These are phyloP conservation scores for Hipparchia semele DNA, from an alignment of 2,888 invertebrate genomes.

Conservation along the genomic window DNA sequence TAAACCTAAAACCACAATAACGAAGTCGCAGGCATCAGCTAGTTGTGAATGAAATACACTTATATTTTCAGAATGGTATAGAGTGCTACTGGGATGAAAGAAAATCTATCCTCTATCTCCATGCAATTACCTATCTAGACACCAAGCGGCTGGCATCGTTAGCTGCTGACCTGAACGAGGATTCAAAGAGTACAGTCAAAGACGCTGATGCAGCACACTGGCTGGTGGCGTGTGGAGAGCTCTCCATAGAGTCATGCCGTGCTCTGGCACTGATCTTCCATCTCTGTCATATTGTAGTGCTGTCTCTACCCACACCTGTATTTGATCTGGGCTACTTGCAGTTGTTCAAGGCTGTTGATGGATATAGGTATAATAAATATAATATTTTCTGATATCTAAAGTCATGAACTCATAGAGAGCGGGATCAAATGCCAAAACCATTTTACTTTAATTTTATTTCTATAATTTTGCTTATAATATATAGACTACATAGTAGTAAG, in stretches of 20 bases:
- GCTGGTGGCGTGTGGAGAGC: conserved; percentile 83
- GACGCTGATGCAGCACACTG: conserved; percentile 82
- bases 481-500: no score
- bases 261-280: conserved; percentile 90
- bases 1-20: not conserved
- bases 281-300: conserved; percentile 89
- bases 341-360: conserved; percentile 91
- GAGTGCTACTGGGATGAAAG: conserved; percentile 84
- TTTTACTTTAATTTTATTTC: no score
- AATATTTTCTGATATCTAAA: no score
- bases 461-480: no score
- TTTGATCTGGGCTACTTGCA: conserved; percentile 93
- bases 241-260: conserved; percentile 83
- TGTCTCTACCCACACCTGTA: conserved; percentile 73
- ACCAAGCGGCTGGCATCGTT: conserved; percentile 61
- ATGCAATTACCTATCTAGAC: conserved; percentile 78
- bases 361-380: conserved; percentile 82
- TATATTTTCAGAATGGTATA: conserved; percentile 75
- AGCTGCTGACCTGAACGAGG: conserved; percentile 60
- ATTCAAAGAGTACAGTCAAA: conserved; percentile 64
- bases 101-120: conserved; percentile 76
- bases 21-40: not conserved
- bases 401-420: no score
- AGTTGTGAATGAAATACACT: not conserved
- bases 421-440: no score